Conservation (phyloP, 2,113 vertebrate species). For the Catharus minimus region DNA sequence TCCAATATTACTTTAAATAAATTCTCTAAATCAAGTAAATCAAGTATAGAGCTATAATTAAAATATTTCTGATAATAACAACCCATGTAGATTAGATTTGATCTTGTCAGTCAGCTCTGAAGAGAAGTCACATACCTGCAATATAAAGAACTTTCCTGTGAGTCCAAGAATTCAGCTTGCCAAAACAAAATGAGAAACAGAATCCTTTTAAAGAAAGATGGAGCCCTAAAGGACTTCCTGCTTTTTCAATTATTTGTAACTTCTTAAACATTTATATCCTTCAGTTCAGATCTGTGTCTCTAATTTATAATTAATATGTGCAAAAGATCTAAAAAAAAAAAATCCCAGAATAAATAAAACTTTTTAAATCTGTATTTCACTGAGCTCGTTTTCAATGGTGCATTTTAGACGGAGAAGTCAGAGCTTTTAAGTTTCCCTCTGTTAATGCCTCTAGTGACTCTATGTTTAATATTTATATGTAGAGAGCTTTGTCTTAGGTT, state of each 20-base stretch:
- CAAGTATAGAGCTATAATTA: background rate
- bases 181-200: conserved; percentile 10
- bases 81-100: background rate
- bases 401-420: background rate
- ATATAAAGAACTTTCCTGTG: background rate
- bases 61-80: background rate
- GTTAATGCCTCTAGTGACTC: background rate
- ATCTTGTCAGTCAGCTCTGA: background rate
- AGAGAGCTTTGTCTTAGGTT: background rate
- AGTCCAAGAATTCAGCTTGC: background rate
- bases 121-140: background rate
- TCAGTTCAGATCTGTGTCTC: conserved; percentile 25
- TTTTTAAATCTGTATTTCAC: background rate
- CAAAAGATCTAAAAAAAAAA: background rate
- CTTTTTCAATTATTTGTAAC: conserved; percentile 54
- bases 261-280: conserved; percentile 50
- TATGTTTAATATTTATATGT: background rate
- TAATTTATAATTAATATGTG: conserved; percentile 51
- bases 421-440: background rate
- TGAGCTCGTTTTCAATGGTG: background rate
- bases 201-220: background rate
- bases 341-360: background rate
- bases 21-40: background rate
- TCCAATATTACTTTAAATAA: background rate
- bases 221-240: background rate